A percentile compares a stretch with the other conserved stretches of the same genome.
phyloP scores from a whole-genome alignment of 2,797 vertebrate species.

The Pseudocheirus occidentalis region DNA sequence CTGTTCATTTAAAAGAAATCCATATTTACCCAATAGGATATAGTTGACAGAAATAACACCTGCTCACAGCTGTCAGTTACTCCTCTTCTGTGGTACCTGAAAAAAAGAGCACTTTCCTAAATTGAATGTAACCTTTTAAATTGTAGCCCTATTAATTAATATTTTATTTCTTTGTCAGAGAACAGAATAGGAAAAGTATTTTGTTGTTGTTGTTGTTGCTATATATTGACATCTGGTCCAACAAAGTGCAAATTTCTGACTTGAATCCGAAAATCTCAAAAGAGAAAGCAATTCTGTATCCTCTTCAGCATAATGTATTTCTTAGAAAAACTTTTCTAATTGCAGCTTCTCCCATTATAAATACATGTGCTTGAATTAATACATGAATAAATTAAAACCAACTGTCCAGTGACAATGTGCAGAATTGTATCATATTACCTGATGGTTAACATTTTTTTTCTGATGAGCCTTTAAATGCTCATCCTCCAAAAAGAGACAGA shows the following conservation, averaged over 20 bases:
- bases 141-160: conserved; percentile 83
- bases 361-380: neutral
- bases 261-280: conserved; percentile 73
- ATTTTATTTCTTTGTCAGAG: conserved; percentile 81
- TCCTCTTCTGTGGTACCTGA: conserved; percentile 74
- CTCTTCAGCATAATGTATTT: conserved; percentile 66
- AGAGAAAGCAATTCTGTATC: conserved; percentile 65
- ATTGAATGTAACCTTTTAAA: conserved; percentile 80
- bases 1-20: conserved; percentile 21
- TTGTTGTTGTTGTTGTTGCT: conserved; percentile 62
- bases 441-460: neutral
- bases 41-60: conserved; percentile 51
- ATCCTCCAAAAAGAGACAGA: neutral
- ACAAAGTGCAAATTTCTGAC: conserved; percentile 76
- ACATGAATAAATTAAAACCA: neutral
- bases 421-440: neutral
- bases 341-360: neutral
- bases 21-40: conserved; percentile 1
- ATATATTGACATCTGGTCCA: conserved; percentile 74
- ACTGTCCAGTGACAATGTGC: neutral
- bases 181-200: conserved; percentile 65
- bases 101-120: conserved; percentile 77
- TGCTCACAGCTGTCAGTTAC: conserved; percentile 66
- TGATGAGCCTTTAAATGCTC: neutral
- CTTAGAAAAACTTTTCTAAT: conserved; percentile 68